These are phyloP conservation scores for Periplaneta americana DNA, from an alignment of 1,140 invertebrate genomes.

Conservation along the genomic window DNA sequence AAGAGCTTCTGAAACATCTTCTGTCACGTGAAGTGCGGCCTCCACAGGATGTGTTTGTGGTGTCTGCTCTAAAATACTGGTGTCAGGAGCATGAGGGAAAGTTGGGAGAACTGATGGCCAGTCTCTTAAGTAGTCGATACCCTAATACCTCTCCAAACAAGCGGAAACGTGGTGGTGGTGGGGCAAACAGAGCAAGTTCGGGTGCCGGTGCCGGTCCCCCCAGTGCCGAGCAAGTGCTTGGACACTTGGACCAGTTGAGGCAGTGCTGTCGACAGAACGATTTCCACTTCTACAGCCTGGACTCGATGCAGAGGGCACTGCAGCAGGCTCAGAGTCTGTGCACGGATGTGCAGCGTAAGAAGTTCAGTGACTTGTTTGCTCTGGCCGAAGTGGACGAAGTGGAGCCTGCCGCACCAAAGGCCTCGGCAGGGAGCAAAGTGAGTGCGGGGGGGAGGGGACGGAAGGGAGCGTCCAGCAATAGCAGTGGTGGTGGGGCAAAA, in stretches of 20 bases:
- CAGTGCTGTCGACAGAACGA: conserved; percentile 57
- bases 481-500: conserved; percentile 38
- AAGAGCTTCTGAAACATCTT: conserved; percentile 78
- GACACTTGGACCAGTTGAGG: conserved; percentile 87
- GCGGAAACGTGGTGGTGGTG: conserved; percentile 61
- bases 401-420: conserved; percentile 36
- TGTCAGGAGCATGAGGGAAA: conserved; percentile 87
- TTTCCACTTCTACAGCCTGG: conserved; percentile 64
- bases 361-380: conserved; percentile 86
- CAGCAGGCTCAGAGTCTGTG: conserved; percentile 71
- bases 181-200: neutral
- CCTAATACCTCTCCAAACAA: conserved; percentile 84
- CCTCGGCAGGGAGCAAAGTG: conserved; percentile 37
- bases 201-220: conserved; percentile 32
- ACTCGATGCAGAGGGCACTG: conserved; percentile 85
- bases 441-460: conserved; percentile 34
- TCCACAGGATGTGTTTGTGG: conserved; percentile 71
- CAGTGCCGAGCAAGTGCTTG: conserved; percentile 56
- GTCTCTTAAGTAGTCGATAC: conserved; percentile 69
- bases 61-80: conserved; percentile 88
- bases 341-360: conserved; percentile 78
- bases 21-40: conserved; percentile 71
- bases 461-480: conserved; percentile 37
- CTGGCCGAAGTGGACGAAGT: conserved; percentile 84
- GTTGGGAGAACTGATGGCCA: conserved; percentile 76